Conservation (phyloP, 2,113 vertebrate species). For the Pituophis catenifer region DNA sequence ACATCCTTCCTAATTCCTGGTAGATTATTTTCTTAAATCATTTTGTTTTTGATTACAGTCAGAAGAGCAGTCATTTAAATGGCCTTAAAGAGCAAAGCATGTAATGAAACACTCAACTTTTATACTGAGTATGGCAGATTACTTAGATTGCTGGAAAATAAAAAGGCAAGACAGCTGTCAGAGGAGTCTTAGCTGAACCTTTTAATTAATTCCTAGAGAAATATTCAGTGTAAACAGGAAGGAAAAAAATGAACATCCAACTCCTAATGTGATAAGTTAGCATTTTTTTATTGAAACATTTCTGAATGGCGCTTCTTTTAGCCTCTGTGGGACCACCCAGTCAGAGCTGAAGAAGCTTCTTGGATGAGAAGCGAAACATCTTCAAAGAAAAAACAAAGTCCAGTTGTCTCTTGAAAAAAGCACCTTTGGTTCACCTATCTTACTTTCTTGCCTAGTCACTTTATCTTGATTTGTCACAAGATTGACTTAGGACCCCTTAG, state of each 20-base stretch:
- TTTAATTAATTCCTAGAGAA: conserved; percentile 55
- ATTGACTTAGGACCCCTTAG: neutral
- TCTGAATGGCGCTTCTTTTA: neutral
- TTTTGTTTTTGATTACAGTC: conserved; percentile 66
- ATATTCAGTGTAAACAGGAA: neutral
- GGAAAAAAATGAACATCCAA: conserved; percentile 56
- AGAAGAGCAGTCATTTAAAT: conserved; percentile 71
- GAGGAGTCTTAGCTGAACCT: conserved; percentile 46
- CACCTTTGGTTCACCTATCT: neutral
- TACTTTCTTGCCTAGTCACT: neutral
- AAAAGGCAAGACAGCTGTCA: conserved; percentile 60
- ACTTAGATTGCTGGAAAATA: conserved; percentile 66
- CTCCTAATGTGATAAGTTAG: neutral
- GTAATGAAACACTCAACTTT: conserved; percentile 34
- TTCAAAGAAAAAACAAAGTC: too few relatives aligned
- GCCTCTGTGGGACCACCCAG: neutral
- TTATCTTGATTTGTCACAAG: neutral
- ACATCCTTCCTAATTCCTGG: conserved; percentile 62
- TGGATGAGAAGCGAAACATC: too few relatives aligned
- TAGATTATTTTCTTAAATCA: conserved; percentile 64
- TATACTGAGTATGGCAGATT: conserved; percentile 64
- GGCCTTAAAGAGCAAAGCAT: conserved; percentile 54
- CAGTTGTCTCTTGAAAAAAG: too few relatives aligned
- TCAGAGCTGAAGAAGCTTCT: too few relatives aligned
- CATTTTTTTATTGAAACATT: neutral